These are phyloP conservation scores for Coendou prehensilis DNA, from an alignment of 2,797 vertebrate species.

Conservation along the genomic window DNA sequence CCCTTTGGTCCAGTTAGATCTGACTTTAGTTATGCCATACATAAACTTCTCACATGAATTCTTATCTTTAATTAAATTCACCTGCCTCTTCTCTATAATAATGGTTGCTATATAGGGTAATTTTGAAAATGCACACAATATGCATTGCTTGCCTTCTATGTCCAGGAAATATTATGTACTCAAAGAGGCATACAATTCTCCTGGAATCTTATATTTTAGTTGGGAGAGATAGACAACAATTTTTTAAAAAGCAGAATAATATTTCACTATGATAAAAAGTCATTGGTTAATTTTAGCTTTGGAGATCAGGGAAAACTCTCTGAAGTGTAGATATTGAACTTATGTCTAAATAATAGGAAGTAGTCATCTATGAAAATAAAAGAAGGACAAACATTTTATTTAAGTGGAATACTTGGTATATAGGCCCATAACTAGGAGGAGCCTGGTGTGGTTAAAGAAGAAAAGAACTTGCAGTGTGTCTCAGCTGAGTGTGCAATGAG, in stretches of 20 bases:
- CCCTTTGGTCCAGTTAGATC: background rate
- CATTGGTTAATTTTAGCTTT: background rate
- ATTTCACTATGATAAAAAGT: background rate
- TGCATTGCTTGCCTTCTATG: background rate
- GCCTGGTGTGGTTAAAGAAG: background rate
- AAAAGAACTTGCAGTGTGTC: background rate
- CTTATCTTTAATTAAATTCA: background rate
- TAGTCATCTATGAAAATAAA: conserved; percentile 30
- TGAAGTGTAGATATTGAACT: background rate
- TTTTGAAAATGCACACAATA: background rate
- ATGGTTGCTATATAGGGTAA: background rate
- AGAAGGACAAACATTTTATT: background rate
- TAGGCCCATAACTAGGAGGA: background rate
- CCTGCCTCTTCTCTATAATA: background rate
- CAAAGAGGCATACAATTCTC: background rate
- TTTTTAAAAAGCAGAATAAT: background rate
- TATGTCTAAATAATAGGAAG: background rate
- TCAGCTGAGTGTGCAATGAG: background rate
- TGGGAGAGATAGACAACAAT: background rate
- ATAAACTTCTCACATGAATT: background rate
- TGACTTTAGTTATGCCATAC: background rate
- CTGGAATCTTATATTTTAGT: background rate
- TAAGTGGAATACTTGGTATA: background rate
- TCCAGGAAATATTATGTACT: background rate
- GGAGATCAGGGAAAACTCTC: background rate